phyloP scores from a whole-genome alignment of 2,113 vertebrate species.

The Reinhardtius hippoglossoides region DNA sequence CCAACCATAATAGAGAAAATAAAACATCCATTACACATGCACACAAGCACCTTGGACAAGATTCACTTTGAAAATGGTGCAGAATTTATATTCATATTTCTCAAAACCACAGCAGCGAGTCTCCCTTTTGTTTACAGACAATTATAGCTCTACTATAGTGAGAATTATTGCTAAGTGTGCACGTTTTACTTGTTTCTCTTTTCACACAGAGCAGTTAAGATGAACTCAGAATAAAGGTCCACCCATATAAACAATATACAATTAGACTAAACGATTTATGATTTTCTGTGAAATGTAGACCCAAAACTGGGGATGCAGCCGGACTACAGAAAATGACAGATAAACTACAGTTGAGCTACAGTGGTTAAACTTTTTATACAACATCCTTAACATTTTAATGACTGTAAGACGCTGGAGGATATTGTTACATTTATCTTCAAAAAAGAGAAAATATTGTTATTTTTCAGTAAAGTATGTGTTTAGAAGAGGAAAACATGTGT shows the following conservation, averaged over 20 bases:
- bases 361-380: not conserved
- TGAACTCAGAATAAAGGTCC: too few relatives aligned
- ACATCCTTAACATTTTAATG: not conserved
- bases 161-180: not conserved
- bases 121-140: not conserved
- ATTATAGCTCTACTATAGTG: not conserved
- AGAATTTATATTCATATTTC: not conserved
- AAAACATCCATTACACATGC: conserved; percentile 9
- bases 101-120: not conserved
- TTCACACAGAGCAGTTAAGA: not conserved
- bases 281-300: too few relatives aligned
- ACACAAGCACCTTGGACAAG: not conserved
- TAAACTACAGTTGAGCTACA: too few relatives aligned
- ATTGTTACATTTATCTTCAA: not conserved
- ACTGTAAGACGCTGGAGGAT: not conserved
- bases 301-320: too few relatives aligned
- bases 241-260: too few relatives aligned
- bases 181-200: not conserved
- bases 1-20: not conserved
- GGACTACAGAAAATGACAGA: too few relatives aligned
- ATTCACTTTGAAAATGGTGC: not conserved
- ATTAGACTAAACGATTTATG: too few relatives aligned
- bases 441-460: conserved; percentile 1
- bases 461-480: conserved; percentile 20
- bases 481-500: not conserved